Percentiles rank a stretch among this genome's conserved stretches.
phyloP scores from a whole-genome alignment of 2,888 invertebrate species.

The Drosophila multiciliata region DNA sequence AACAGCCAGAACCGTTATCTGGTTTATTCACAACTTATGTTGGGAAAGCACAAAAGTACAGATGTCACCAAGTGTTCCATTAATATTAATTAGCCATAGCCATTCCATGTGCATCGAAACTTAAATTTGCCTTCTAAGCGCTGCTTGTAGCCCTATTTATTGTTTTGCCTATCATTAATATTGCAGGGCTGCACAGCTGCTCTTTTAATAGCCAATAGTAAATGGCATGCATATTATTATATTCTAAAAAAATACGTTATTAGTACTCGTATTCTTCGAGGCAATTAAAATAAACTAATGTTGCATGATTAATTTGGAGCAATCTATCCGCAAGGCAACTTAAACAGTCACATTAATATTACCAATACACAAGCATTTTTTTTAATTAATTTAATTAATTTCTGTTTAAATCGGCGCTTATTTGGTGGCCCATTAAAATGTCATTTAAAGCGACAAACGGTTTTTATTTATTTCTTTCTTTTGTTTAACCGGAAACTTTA shows the following conservation, averaged over 20 bases:
- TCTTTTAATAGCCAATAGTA: slow-evolving; percentile 17
- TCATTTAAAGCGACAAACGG: slow-evolving; percentile 65
- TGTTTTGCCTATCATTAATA: slow-evolving; percentile 41
- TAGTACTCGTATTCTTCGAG: slow-evolving; percentile 14
- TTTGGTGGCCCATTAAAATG: slow-evolving; percentile 76
- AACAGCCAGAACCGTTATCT: neutral
- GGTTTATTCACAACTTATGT: neutral
- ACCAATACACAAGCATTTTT: slow-evolving; percentile 23
- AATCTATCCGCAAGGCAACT: slow-evolving; percentile 18
- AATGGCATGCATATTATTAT: too few relatives aligned
- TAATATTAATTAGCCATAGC: slow-evolving; percentile 35
- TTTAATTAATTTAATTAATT: slow-evolving; percentile 73
- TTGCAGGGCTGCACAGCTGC: slow-evolving; percentile 1
- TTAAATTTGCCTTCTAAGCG: neutral
- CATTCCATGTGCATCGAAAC: neutral
- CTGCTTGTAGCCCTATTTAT: slow-evolving; percentile 10
- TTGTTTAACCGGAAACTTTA: slow-evolving; percentile 18
- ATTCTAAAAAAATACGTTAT: slow-evolving; percentile 12
- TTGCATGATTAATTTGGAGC: slow-evolving; percentile 43
- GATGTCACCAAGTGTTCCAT: slow-evolving; percentile 17
- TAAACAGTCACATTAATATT: slow-evolving; percentile 2
- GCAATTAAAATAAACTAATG: slow-evolving; percentile 64
- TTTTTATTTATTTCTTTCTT: slow-evolving; percentile 14
- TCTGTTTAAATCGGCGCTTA: slow-evolving; percentile 54
- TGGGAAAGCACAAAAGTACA: slow-evolving; percentile 8